Conservation (phyloP, 1,140 invertebrate genomes). For the Metopolophium dirhodum region DNA sequence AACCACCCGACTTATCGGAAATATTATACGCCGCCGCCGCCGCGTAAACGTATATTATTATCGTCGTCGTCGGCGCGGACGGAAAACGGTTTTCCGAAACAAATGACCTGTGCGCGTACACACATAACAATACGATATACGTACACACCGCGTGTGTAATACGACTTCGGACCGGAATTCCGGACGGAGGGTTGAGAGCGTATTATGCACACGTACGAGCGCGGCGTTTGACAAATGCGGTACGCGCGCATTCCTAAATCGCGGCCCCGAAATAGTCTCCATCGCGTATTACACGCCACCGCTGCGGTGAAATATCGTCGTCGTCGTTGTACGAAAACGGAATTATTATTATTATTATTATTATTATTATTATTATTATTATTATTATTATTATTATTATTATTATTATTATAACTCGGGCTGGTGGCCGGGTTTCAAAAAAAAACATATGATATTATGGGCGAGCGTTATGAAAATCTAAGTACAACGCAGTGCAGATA, state of each 20-base stretch:
- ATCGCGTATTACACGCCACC: background rate
- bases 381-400: no score
- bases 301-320: constrained; percentile 53
- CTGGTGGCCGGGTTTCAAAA: background rate
- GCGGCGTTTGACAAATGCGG: constrained; percentile 52
- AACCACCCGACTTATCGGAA: background rate
- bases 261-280: constrained; percentile 30
- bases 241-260: constrained; percentile 44
- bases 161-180: constrained; percentile 33
- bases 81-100: constrained; percentile 37
- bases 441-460: background rate
- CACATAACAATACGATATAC: background rate
- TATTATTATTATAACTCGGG: background rate
- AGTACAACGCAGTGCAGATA: background rate
- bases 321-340: constrained; percentile 1
- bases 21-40: background rate
- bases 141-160: background rate
- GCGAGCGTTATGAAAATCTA: background rate
- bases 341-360: background rate
- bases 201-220: background rate
- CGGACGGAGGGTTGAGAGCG: constrained; percentile 9
- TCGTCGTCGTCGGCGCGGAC: background rate
- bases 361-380: no score
- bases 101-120: constrained; percentile 21
- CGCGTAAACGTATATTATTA: background rate